These are phyloP conservation scores for Tupaia tana DNA, from an alignment of 2,113 vertebrate genomes.

Conservation along the genomic window DNA sequence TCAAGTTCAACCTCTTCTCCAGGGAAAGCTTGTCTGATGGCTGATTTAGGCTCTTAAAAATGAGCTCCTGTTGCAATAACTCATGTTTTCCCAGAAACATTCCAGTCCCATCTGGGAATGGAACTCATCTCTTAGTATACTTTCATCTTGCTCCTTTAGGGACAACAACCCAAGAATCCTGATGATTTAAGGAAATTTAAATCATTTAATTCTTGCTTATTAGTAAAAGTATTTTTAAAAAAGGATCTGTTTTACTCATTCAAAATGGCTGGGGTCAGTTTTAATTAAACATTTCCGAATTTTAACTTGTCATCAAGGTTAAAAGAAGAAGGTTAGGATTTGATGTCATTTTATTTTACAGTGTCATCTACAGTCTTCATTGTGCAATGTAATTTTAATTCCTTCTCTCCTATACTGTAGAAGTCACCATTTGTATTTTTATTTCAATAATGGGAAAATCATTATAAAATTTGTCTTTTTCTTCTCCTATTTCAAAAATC, in stretches of 20 bases:
- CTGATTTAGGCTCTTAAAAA: background rate
- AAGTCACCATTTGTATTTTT: background rate
- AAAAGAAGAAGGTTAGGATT: background rate
- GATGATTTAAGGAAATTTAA: background rate
- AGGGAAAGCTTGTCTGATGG: background rate
- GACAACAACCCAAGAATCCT: background rate
- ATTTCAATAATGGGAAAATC: conserved; percentile 8
- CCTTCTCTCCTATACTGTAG: background rate
- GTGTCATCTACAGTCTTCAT: background rate
- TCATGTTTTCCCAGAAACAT: background rate
- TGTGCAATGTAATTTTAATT: background rate
- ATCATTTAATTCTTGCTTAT: background rate
- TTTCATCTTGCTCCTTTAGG: background rate
- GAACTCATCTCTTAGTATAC: background rate
- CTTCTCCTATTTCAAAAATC: background rate
- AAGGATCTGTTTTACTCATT: background rate
- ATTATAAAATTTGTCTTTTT: background rate
- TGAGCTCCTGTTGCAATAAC: background rate
- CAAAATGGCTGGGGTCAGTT: background rate
- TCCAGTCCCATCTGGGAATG: background rate
- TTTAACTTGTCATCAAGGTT: background rate
- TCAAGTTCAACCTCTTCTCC: background rate
- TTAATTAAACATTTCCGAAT: background rate
- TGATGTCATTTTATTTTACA: background rate
- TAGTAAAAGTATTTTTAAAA: background rate